Base-by-base conservation (phyloP, 1,140 invertebrate species). In the Pseudomyrmex concolor region DNA sequence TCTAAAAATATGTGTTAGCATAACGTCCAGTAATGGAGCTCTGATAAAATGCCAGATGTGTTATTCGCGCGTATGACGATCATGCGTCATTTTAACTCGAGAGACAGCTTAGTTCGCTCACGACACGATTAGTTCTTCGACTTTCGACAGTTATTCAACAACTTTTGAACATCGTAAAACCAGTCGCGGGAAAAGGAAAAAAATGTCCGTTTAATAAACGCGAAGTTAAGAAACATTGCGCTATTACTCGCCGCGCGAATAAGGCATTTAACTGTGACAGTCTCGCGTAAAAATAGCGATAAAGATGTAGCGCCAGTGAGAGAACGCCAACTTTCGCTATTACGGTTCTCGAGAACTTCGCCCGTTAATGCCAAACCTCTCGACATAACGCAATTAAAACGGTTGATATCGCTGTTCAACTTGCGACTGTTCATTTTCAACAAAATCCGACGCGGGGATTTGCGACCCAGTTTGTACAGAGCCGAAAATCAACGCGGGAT, bases 281-380 rank as follows among this genome's bases (percentile, higher is more conserved):
- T n/a, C 34, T 48, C 43, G 54, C 76, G 54, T 71, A 80, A 71
- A 80, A 80, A 80, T 71, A 48, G 54, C 55, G 54, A 80, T 71
- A 60, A 70, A 80, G 34, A 54, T 54, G 12, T 71, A 70, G 64
- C 25, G 15, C 8, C n/a, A 25, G 17, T 17, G 43, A 57, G 34
- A 48, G 43, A 59, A 13, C 19, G 12, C 15, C 51, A 55, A 78
- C 76, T 80, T 71, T 80, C 12, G 54, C 54, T 59, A 80, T 70
- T 80, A 80, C 22, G 8, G 67, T 50, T 34, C 54, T 12, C 15
- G 54, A 71, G 12, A 80, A 80, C 76, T 80, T 80, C 1, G 76
- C 43, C 54, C 66, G 43, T 80, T 80, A 71, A 2, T 17, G 54
- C 45, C 66, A 25, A 78, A 71, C 54, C 54, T n/a, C 43, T 50